Conservation (phyloP, 2,888 invertebrate genomes). For the Oscheius sp. region DNA sequence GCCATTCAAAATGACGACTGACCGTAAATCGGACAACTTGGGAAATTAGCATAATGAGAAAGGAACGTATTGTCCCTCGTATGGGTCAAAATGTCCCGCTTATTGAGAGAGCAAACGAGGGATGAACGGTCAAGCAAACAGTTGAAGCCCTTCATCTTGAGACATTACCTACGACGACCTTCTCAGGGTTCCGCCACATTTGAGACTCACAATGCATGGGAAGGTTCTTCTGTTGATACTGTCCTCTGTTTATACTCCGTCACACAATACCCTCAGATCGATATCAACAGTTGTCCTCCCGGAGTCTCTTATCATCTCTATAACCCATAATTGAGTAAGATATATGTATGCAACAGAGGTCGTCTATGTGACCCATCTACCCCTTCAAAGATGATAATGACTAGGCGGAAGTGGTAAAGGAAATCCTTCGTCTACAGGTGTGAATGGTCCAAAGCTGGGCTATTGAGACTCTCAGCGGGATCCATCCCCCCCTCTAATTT, state of each 20-base stretch:
- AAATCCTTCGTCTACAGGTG: constrained; percentile 18
- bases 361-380: too few relatives aligned
- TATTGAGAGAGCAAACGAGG: constrained; percentile 22
- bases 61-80: background rate
- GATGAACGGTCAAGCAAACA: constrained; percentile 16
- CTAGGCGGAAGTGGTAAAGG: constrained; percentile 13
- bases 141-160: background rate
- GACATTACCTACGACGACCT: constrained; percentile 1
- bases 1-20: constrained; percentile 20
- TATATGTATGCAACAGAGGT: too few relatives aligned
- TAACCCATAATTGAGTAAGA: background rate
- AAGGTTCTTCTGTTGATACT: background rate
- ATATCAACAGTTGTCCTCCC: constrained; percentile 12
- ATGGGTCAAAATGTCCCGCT: constrained; percentile 8
- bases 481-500: constrained; percentile 11
- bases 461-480: constrained; percentile 17
- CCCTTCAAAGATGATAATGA: too few relatives aligned
- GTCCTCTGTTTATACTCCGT: constrained; percentile 8
- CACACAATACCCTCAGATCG: constrained; percentile 16
- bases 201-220: background rate
- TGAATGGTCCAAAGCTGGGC: constrained; percentile 16
- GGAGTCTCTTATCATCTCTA: background rate
- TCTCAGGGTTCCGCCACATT: constrained; percentile 22
- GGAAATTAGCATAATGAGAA: constrained; percentile 1
- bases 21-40: constrained; percentile 21